Evolutionary conservation across 2,888 invertebrate genomes (phyloP), one percentile per base, ranked within the genome.

Genomic region (Ganaspis brasiliensis): DNA sequence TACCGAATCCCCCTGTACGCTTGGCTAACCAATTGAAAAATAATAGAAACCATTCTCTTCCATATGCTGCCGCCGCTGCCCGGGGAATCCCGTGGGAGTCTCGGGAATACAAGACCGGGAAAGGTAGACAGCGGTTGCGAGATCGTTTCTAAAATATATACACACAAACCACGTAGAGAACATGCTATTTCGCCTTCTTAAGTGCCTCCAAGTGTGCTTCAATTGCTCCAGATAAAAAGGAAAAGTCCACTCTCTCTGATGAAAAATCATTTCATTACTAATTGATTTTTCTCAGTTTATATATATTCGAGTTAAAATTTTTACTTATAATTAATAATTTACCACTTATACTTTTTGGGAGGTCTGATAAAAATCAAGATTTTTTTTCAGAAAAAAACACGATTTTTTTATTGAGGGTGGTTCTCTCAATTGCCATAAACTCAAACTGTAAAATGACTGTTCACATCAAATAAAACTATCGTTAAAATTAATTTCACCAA

Each of bases 1-100:
- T 87, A 87, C 84, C 81, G 82, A 86, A 87, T 87, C 88, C 86
- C 86, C 83, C 84, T 84, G 85, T 87, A 84, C 86, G 88, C 87
- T 82, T 85, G 85, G 83, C 84, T 83, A 85, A 84, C 87, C 89
- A 89, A 90, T 91, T 89, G 89, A 91, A 91, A 90, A 90, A 91
- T 91, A 91, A 90, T 90, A 88, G 89, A 89, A 91, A 86, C 82
- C 80, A 74, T 81, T 79, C 81, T 79, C 77, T 67, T 67, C 67
- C 67, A 67, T 67, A 67, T 67, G 67, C 67, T 40, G 21, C 63
- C 63, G 40, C 21, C 45, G 24, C 26, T 67, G 45, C 40, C 67
- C 67, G 45, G 21, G 67, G 24, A 67, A 45, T 67, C 67, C 67
- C 67, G 67, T n/a, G 67, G 67, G 67, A 67, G 45, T 45, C 63